phyloP scores from a whole-genome alignment of 2,888 invertebrate genomes.

The Chironomus tentans region DNA sequence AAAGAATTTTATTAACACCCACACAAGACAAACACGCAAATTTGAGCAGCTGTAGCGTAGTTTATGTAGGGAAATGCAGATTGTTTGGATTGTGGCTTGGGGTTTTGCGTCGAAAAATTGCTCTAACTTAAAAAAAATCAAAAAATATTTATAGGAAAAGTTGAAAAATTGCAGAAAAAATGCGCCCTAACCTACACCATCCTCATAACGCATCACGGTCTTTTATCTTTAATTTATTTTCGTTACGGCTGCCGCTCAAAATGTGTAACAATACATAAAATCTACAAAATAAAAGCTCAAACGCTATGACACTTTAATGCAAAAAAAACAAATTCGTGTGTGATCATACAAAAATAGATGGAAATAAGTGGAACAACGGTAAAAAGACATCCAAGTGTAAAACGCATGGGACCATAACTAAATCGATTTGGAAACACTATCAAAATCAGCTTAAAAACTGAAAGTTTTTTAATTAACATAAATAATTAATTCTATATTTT shows the following conservation, averaged over 20 bases:
- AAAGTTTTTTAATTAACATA: conserved; percentile 6
- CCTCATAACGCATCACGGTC: not conserved
- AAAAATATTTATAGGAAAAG: not conserved
- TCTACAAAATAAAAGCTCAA: too few relatives aligned
- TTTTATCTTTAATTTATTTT: too few relatives aligned
- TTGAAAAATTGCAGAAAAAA: too few relatives aligned
- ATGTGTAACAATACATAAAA: not conserved
- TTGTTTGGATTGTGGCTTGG: too few relatives aligned
- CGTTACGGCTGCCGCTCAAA: not conserved
- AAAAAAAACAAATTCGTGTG: not conserved
- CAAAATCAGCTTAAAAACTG: not conserved
- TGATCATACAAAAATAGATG: not conserved
- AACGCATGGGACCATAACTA: not conserved
- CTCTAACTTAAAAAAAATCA: too few relatives aligned
- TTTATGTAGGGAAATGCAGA: too few relatives aligned
- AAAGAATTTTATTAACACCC: not conserved
- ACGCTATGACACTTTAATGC: not conserved
- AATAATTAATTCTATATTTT: not conserved
- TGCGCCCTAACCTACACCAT: not conserved
- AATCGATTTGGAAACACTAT: not conserved
- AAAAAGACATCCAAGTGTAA: not conserved
- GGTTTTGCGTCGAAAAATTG: too few relatives aligned
- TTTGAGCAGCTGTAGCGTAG: too few relatives aligned
- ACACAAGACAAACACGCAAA: not conserved
- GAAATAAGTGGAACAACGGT: not conserved